These are phyloP conservation scores for Lycaon pictus DNA, from an alignment of 2,113 vertebrate genomes.

Conservation along the genomic window DNA sequence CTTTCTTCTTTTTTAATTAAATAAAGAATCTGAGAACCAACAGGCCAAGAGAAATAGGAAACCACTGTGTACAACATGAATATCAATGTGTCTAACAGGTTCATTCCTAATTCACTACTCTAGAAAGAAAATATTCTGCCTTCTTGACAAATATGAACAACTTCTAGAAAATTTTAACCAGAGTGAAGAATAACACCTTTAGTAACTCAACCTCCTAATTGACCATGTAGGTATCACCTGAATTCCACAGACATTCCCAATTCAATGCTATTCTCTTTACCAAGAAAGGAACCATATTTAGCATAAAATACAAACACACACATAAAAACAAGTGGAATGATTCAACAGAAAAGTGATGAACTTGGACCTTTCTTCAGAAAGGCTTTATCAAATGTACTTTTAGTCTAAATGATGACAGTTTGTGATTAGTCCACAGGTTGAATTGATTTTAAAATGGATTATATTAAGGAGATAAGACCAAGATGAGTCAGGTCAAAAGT, in stretches of 20 bases:
- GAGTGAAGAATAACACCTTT: background rate
- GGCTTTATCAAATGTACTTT: conserved; percentile 63
- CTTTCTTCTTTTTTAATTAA: conserved; percentile 22
- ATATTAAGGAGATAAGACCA: conserved; percentile 47
- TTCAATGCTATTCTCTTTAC: background rate
- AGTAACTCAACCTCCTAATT: background rate
- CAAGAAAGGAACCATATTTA: background rate
- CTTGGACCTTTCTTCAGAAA: background rate
- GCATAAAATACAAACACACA: background rate
- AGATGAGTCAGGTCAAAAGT: conserved; percentile 40
- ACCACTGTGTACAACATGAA: background rate
- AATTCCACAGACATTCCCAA: background rate
- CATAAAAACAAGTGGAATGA: background rate
- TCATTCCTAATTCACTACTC: background rate
- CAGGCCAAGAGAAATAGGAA: conserved; percentile 1
- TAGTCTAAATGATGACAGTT: conserved; percentile 34
- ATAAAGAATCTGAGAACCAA: conserved; percentile 19
- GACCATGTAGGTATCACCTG: background rate
- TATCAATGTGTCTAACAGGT: background rate
- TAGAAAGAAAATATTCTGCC: background rate
- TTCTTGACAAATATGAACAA: background rate
- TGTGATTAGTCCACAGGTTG: conserved; percentile 27
- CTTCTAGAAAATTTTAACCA: background rate
- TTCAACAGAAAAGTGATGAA: conserved; percentile 29
- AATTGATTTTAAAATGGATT: conserved; percentile 61